Evolutionary conservation across 37 sponge, comb jelly and placozoan genomes (phyloP), one percentile per base, ranked within the genome.

Genomic region (Theonella swinhoei): DNA sequence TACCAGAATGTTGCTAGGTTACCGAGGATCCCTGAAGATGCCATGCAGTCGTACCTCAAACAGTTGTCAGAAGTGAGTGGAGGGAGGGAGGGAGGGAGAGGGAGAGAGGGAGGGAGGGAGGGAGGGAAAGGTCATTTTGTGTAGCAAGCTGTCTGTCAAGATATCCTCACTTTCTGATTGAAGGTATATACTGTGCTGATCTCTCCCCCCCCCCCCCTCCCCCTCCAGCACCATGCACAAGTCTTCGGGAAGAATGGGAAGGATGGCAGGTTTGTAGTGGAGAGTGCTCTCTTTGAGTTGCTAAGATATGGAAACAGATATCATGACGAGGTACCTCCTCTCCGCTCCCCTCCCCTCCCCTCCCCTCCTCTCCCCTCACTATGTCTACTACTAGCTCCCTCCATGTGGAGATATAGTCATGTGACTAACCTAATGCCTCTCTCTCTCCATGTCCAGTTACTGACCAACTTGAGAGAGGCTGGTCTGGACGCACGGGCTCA

Each of bases 21-120:
- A 40, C 89, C 90, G 19, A 71, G 75, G 58, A 72, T 89, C 0
- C 76, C 89, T n/a, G 90, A 91, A 35, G 89, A 82, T 8, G 87
- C 71, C 33, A 92, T 89, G 93, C 73, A 77, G 37, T 42, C 68
- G 20, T 85, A 91, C 65, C 61, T 92, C n/a, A 82, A 68, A 40
- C 78, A 87, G 41, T 35, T 95, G 36, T 91, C 93, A 61, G 70
- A 62, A 37, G 93, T 91, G 59, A 86, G 92, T 81, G 1, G 17
- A 33, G n/a, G n/a, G n/a, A n/a, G n/a, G n/a, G n/a, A n/a, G n/a
- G n/a, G n/a, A n/a, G n/a, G n/a, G n/a, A n/a, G n/a, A n/a, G n/a
- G n/a, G n/a, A n/a, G n/a, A n/a, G n/a, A n/a, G n/a, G n/a, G n/a
- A n/a, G n/a, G n/a, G n/a, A n/a, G n/a, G n/a, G n/a, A n/a, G n/a